phyloP scores from a whole-genome alignment of 2,797 vertebrate genomes.

The Thamnophis elegans region DNA sequence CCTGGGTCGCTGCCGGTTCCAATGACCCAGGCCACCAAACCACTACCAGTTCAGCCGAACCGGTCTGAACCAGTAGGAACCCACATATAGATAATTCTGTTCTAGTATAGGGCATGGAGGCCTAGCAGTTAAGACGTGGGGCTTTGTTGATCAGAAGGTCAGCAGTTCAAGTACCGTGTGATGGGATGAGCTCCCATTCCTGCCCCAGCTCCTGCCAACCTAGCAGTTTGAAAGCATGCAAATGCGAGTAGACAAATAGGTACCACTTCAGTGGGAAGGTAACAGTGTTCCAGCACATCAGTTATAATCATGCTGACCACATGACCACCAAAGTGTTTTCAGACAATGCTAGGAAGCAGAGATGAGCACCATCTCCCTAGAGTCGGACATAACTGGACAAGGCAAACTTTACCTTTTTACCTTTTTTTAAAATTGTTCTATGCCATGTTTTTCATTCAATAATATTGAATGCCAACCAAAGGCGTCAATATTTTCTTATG shows the following conservation, averaged over 20 bases:
- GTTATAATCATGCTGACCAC: background rate
- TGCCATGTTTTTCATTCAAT: background rate
- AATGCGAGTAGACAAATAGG: background rate
- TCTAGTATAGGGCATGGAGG: background rate
- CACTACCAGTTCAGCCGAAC: too few species aligned
- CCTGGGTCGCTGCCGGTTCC: too few species aligned
- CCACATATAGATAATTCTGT: background rate
- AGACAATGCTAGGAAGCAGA: background rate
- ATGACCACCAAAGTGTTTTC: background rate
- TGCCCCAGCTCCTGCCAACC: background rate
- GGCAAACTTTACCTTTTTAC: background rate
- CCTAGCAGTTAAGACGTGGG: background rate
- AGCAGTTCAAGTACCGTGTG: background rate
- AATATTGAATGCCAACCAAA: fast-evolving
- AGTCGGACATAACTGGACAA: background rate
- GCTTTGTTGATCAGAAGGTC: background rate
- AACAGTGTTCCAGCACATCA: background rate
- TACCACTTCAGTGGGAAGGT: background rate
- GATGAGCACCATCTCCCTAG: background rate
- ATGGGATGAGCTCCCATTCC: background rate
- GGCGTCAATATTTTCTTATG: fast-evolving
- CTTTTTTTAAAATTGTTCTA: background rate
- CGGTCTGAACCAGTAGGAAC: too few species aligned
- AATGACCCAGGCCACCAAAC: too few species aligned
- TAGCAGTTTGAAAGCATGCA: background rate